phyloP scores from a whole-genome alignment of 1,140 invertebrate species.

The Piezodorus guildinii region DNA sequence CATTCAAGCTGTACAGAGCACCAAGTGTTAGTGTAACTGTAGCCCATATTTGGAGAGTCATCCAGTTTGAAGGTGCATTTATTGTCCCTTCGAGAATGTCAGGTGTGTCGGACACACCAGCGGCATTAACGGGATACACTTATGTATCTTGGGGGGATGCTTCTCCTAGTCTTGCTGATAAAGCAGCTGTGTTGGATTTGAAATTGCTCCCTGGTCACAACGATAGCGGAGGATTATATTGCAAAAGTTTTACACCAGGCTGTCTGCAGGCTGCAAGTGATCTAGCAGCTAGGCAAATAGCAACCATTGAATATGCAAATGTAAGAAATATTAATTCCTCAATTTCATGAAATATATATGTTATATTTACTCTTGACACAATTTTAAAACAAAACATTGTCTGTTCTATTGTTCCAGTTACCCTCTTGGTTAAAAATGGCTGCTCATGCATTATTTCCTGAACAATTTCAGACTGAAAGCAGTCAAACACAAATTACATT shows the following conservation, averaged over 20 bases:
- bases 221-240: conserved; percentile 24
- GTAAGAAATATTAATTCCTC: conserved; percentile 24
- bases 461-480: conserved; percentile 30
- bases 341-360: background rate
- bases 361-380: background rate
- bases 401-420: conserved; percentile 25
- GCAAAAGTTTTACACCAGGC: conserved; percentile 24
- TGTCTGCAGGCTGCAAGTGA: conserved; percentile 30
- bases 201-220: conserved; percentile 26
- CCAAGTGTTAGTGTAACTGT: conserved; percentile 26
- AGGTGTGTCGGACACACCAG: conserved; percentile 28
- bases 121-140: conserved; percentile 28
- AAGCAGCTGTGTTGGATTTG: conserved; percentile 28
- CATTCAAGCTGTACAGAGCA: conserved; percentile 29
- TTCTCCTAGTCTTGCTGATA: conserved; percentile 22
- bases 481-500: conserved; percentile 26
- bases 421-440: conserved; percentile 31
- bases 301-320: conserved; percentile 28
- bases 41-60: conserved; percentile 29
- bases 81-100: conserved; percentile 28
- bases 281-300: conserved; percentile 29
- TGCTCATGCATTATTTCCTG: conserved; percentile 30
- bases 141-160: conserved; percentile 30
- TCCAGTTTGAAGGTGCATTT: conserved; percentile 30
- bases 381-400: background rate